A percentile compares a stretch with the other conserved stretches of the same genome.
Evolutionary conservation across 2,113 vertebrate genomes (phyloP).

Genomic region (Tragelaphus buxtoni): DNA sequence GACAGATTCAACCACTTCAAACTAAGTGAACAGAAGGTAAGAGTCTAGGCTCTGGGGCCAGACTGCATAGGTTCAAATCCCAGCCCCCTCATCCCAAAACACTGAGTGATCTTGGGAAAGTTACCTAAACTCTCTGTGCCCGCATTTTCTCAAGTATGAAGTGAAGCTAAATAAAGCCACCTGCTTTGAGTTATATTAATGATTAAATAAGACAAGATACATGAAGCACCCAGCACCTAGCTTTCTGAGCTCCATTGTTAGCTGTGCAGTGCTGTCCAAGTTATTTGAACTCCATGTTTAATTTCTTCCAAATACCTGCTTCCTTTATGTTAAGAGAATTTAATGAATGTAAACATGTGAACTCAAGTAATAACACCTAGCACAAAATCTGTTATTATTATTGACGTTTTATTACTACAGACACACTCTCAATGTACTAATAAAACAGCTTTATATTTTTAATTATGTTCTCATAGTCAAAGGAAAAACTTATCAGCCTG

Average conservation of each 20-base stretch:
- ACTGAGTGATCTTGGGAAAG: neutral
- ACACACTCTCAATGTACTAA: neutral
- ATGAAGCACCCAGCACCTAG: accelerated
- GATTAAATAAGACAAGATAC: neutral
- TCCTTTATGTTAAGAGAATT: neutral
- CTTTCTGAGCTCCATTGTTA: too few species aligned
- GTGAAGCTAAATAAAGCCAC: neutral
- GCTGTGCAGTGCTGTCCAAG: neutral
- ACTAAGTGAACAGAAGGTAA: neutral
- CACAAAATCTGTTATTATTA: neutral
- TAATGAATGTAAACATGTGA: neutral
- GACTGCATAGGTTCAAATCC: neutral
- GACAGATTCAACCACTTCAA: neutral
- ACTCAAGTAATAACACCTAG: neutral
- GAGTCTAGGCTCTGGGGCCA: neutral
- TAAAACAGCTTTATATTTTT: neutral
- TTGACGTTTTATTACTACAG: neutral
- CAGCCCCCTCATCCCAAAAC: neutral
- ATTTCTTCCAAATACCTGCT: neutral
- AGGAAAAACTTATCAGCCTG: neutral
- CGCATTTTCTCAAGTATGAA: neutral
- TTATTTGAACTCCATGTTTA: neutral
- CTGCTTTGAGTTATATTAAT: neutral
- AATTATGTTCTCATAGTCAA: neutral
- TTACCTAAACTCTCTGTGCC: neutral